phyloP scores from a whole-genome alignment of 2,113 vertebrate genomes.

The Sigmodon hispidus region DNA sequence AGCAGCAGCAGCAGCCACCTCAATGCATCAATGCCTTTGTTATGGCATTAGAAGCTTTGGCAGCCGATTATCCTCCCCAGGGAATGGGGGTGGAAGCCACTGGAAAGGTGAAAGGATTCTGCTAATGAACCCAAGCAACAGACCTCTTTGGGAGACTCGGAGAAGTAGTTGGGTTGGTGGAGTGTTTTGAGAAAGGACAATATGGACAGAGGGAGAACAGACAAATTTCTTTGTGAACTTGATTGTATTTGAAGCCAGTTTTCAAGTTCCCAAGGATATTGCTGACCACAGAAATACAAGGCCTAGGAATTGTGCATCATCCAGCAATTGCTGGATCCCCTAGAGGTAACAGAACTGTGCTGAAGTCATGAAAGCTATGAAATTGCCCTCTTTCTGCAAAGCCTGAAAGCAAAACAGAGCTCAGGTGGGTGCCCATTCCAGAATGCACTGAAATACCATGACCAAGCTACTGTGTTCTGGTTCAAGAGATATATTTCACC shows the following conservation, averaged over 20 bases:
- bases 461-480: not conserved
- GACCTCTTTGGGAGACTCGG: constrained; percentile 29
- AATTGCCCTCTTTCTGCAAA: not conserved
- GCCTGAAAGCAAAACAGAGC: not conserved
- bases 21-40: constrained; percentile 51
- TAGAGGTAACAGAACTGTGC: not conserved
- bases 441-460: not conserved
- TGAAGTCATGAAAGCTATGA: not conserved
- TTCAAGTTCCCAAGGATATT: constrained; percentile 21
- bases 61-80: constrained; percentile 57
- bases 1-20: constrained; percentile 24
- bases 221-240: constrained; percentile 32
- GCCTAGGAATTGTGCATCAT: not conserved
- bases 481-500: not conserved
- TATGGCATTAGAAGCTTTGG: constrained; percentile 56
- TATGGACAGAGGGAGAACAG: not conserved
- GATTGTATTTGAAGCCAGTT: constrained; percentile 36
- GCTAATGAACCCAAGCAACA: constrained; percentile 59
- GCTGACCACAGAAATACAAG: constrained; percentile 9
- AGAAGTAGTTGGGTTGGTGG: constrained; percentile 12
- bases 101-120: constrained; percentile 51
- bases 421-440: not conserved
- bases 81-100: constrained; percentile 49
- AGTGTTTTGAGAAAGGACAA: constrained; percentile 45
- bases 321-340: not conserved